phyloP scores from a whole-genome alignment of 2,113 vertebrate species.

The Mesitornis unicolor region DNA sequence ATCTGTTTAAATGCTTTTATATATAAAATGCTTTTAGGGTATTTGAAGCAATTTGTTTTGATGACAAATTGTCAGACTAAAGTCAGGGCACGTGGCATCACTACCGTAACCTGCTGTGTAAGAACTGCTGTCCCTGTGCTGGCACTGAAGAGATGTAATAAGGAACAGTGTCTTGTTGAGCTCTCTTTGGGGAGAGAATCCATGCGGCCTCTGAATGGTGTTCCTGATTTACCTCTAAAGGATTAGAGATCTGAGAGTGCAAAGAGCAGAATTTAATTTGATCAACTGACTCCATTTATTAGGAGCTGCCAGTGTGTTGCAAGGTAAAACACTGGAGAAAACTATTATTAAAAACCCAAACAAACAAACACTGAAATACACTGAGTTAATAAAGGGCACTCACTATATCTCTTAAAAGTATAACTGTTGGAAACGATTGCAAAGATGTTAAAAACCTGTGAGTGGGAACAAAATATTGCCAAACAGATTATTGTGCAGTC shows the following conservation, averaged over 20 bases:
- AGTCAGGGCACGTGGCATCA: not conserved
- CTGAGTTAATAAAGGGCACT: not conserved
- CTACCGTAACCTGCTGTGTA: not conserved
- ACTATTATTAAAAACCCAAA: not conserved
- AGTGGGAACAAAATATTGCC: not conserved
- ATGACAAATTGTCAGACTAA: not conserved
- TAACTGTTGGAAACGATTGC: not conserved
- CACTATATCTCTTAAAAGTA: not conserved
- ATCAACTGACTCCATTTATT: not conserved
- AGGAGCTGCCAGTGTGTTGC: not conserved
- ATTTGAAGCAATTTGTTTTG: slow-evolving; percentile 23
- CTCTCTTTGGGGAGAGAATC: not conserved
- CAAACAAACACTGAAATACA: not conserved
- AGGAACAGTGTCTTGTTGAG: not conserved
- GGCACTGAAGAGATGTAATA: not conserved
- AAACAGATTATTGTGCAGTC: not conserved
- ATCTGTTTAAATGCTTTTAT: slow-evolving; percentile 10
- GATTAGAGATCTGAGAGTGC: not conserved
- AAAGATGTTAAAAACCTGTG: not conserved
- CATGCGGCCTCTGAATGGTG: not conserved
- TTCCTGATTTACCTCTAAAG: not conserved
- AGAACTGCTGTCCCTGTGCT: not conserved
- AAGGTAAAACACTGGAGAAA: not conserved
- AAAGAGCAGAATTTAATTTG: not conserved
- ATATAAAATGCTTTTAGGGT: slow-evolving; percentile 1